Evolutionary conservation across 2,888 invertebrate species (phyloP).

Genomic region (Nemoura dubitans): DNA sequence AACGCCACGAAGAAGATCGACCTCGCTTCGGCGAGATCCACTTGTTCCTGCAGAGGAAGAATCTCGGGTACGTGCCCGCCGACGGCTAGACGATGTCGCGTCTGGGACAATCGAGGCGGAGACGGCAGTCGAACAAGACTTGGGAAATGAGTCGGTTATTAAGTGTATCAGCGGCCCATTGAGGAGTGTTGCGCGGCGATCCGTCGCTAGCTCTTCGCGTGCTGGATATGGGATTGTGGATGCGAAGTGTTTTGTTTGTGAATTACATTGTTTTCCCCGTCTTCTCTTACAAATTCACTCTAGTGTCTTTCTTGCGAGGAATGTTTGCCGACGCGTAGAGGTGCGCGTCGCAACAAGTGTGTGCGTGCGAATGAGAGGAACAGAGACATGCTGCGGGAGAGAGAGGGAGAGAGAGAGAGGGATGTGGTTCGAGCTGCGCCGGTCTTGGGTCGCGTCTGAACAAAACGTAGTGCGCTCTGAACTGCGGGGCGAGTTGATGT

Average conservation of each 20-base stretch:
- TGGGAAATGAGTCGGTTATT: not conserved
- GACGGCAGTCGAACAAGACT: not conserved
- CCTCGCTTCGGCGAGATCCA: conserved; percentile 90
- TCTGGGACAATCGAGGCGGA: not conserved
- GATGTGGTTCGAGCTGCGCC: not conserved
- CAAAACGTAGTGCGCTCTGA: not conserved
- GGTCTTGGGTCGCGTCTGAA: not conserved
- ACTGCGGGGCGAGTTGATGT: not conserved
- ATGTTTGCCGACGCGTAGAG: not conserved
- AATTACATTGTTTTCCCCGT: conserved; percentile 44
- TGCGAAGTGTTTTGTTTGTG: conserved; percentile 1
- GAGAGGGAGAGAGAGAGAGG: no score
- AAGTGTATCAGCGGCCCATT: not conserved
- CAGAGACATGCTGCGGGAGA: no score
- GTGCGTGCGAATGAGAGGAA: conserved; percentile 9
- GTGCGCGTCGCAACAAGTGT: conserved; percentile 16
- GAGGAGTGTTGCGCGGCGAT: not conserved
- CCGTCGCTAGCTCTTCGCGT: not conserved
- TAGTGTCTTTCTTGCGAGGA: conserved; percentile 50
- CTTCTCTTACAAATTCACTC: conserved; percentile 49
- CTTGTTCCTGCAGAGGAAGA: conserved; percentile 79
- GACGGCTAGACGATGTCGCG: conserved; percentile 49
- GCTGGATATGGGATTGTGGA: not conserved
- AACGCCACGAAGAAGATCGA: conserved; percentile 78
- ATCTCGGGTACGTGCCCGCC: conserved; percentile 70